Evolutionary conservation across 2,113 vertebrate genomes (phyloP), one percentile per base, ranked within the genome.

Genomic region (Lonchura striata): DNA sequence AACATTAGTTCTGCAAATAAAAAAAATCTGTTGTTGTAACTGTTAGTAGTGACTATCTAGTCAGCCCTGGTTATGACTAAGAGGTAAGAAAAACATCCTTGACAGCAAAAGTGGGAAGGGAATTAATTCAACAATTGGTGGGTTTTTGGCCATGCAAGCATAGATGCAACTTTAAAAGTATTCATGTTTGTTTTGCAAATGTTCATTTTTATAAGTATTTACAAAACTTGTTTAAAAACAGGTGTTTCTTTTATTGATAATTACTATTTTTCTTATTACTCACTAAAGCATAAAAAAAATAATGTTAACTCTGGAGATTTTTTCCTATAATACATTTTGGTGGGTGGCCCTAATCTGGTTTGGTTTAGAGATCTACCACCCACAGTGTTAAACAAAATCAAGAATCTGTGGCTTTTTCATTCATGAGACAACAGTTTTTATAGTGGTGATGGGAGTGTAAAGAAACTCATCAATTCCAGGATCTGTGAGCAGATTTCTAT

Each of bases 311-410:
- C 31, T 37, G 28, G 2, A 24, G 15, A 27, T 66, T 88, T 90
- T 81, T 74, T 61, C 31, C 70, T 46, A 2, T 71, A 86, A 56
- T 56, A 91, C 53, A 64, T 72, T 96, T 85, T 84, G 64, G 88
- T 78, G 83, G 69, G 90, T 96, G 90, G 70, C 76, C 83, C 47
- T 82, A 77, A 90, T 94, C 63, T 92, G 70, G 61, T 92, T 92
- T 79, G 27, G 21, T 97, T 97, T 93, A 92, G 64, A 81, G 52
- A 81, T 81, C 47, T 94, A 61, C 90, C 93, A 94, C 94, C 88
- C 94, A 95, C 88, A 87, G 42, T 50, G 41, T 50, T 88, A 50
- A 79, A 31, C 8, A 75, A 91, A 76, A 94, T 95, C 8, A 42
- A 84, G 59, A 82, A 59, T 88, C 80, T 57, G 21, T 35, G 81